These are phyloP conservation scores for Alaudala cheleensis DNA, from an alignment of 2,113 vertebrate genomes.

Conservation along the genomic window DNA sequence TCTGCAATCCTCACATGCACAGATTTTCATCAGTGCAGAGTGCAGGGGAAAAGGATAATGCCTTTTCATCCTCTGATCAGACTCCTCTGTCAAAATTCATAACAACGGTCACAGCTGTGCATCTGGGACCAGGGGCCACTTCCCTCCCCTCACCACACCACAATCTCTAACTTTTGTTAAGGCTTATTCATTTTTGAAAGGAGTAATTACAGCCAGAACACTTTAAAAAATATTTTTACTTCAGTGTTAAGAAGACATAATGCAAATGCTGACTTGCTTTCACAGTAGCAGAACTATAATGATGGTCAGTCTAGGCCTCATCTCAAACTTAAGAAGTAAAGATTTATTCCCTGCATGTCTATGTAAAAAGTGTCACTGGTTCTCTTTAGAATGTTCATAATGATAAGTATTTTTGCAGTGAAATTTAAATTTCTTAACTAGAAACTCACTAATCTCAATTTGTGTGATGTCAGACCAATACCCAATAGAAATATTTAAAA, in stretches of 20 bases:
- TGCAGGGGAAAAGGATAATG: not conserved
- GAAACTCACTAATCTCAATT: not conserved
- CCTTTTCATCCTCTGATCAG: not conserved
- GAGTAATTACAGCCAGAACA: not conserved
- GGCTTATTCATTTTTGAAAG: not conserved
- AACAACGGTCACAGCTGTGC: not conserved
- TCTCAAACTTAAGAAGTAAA: not conserved
- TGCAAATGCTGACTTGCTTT: constrained; percentile 25
- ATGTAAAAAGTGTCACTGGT: not conserved
- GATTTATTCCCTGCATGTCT: not conserved
- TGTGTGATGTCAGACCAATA: not conserved
- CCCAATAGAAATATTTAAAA: not conserved
- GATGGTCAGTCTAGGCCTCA: not conserved
- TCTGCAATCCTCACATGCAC: not conserved
- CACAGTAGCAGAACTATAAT: not conserved
- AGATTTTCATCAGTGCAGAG: not conserved
- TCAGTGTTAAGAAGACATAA: constrained; percentile 5
- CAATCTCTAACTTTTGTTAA: not conserved
- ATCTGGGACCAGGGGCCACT: not conserved
- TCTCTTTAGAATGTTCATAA: not conserved
- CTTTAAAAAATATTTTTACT: not conserved
- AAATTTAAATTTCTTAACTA: not conserved
- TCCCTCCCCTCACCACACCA: not conserved
- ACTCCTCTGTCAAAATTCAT: not conserved
- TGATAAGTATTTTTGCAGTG: not conserved